These are phyloP conservation scores for Hyphantria cunea DNA, from an alignment of 1,140 invertebrate species.

Conservation along the genomic window DNA sequence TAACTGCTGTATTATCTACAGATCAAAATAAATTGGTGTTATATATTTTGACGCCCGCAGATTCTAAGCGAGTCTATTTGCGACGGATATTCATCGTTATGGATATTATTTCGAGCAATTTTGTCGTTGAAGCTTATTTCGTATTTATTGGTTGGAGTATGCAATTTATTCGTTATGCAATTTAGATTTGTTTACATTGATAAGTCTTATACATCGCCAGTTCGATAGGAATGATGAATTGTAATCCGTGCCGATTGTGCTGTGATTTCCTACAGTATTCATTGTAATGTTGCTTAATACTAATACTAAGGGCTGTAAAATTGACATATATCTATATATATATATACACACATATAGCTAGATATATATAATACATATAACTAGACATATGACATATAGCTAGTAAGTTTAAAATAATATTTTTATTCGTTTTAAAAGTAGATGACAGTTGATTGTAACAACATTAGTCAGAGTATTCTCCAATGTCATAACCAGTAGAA, in stretches of 20 bases:
- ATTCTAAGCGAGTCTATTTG: slow-evolving; percentile 62
- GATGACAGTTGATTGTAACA: too few species aligned
- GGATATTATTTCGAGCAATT: slow-evolving; percentile 69
- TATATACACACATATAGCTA: too few species aligned
- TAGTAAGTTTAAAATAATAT: too few species aligned
- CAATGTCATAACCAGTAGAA: too few species aligned
- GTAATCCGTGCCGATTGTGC: not conserved
- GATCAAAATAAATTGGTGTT: slow-evolving; percentile 48
- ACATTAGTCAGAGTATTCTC: too few species aligned
- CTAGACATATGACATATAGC: too few species aligned
- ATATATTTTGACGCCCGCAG: slow-evolving; percentile 56
- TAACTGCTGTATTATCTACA: slow-evolving; percentile 14
- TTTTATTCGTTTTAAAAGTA: too few species aligned
- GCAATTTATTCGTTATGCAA: slow-evolving; percentile 54
- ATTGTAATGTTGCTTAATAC: too few species aligned
- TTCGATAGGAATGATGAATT: slow-evolving; percentile 5
- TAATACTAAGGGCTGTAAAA: too few species aligned
- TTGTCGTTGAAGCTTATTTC: slow-evolving; percentile 61
- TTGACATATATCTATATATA: too few species aligned
- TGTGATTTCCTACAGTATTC: too few species aligned
- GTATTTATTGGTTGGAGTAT: slow-evolving; percentile 41
- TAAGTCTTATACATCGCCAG: not conserved
- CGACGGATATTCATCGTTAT: slow-evolving; percentile 67
- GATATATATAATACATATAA: too few species aligned
- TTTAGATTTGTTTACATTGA: slow-evolving; percentile 34